Conservation (phyloP, 2,888 invertebrate species). For the Ophion ellenae region DNA sequence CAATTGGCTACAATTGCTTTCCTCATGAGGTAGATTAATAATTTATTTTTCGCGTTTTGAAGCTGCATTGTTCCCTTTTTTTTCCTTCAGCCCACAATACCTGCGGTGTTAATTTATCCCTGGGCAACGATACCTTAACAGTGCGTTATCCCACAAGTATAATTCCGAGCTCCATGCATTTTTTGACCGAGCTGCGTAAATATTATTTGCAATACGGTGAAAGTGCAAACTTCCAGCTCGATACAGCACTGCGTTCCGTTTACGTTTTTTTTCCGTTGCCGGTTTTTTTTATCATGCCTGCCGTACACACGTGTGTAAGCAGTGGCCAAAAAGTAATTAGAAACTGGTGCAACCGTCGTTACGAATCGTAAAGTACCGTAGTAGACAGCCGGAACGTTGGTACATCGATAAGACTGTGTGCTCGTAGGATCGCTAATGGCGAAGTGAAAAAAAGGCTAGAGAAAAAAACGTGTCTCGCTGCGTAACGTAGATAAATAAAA, state of each 20-base stretch:
- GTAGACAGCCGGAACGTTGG: constrained; percentile 47
- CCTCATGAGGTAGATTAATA: too few relatives aligned
- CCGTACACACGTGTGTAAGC: background rate
- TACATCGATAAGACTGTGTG: constrained; percentile 16
- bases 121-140: background rate
- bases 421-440: constrained; percentile 22
- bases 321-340: constrained; percentile 50
- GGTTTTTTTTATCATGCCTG: background rate
- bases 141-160: background rate
- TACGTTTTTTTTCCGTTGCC: background rate
- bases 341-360: constrained; percentile 42
- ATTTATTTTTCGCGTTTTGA: too few relatives aligned
- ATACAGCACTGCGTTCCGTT: too few relatives aligned
- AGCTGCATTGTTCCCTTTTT: too few relatives aligned
- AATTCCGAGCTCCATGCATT: background rate
- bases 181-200: background rate
- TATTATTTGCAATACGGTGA: constrained; percentile 18
- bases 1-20: too few relatives aligned
- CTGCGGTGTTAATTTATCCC: background rate
- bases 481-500: background rate
- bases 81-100: too few relatives aligned
- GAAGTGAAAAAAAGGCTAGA: constrained; percentile 20
- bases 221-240: constrained; percentile 31
- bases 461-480: constrained; percentile 26
- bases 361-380: constrained; percentile 55